Evolutionary conservation across 2,113 vertebrate genomes (phyloP).

Genomic region (Dicrurus megarhynchus): DNA sequence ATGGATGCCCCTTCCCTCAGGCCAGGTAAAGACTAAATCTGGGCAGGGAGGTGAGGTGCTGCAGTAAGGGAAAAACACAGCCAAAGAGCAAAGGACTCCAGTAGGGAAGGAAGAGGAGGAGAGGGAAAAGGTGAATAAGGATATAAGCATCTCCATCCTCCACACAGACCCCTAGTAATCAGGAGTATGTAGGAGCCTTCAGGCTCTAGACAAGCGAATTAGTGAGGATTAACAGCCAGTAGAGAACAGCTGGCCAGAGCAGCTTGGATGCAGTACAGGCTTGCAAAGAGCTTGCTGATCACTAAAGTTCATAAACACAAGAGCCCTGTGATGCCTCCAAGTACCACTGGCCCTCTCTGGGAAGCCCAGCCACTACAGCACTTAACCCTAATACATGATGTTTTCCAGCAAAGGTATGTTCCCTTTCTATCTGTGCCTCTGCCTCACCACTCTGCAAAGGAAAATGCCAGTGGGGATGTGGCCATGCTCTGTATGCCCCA

Average conservation of each 20-base stretch:
- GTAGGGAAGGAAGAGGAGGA: background rate
- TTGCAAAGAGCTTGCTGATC: background rate
- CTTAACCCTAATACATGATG: rapidly evolving
- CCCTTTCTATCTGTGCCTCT: background rate
- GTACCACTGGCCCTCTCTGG: background rate
- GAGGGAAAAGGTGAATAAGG: background rate
- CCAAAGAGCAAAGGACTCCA: background rate
- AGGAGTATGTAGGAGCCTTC: background rate
- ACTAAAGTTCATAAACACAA: background rate
- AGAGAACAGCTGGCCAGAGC: background rate
- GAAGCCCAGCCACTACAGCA: background rate
- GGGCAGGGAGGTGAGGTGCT: background rate
- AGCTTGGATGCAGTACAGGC: background rate
- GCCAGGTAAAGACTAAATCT: background rate
- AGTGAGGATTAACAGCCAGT: background rate
- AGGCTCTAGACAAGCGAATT: background rate
- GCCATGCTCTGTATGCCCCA: background rate
- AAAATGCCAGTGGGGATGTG: background rate
- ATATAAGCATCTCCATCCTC: background rate
- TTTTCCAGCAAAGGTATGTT: background rate
- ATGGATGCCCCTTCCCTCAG: background rate
- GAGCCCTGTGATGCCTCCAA: background rate
- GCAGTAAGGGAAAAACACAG: background rate
- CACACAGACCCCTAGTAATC: background rate
- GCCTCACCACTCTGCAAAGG: background rate